Evolutionary conservation across 2,888 invertebrate species (phyloP).

Genomic region (Chrysina gloriosa): DNA sequence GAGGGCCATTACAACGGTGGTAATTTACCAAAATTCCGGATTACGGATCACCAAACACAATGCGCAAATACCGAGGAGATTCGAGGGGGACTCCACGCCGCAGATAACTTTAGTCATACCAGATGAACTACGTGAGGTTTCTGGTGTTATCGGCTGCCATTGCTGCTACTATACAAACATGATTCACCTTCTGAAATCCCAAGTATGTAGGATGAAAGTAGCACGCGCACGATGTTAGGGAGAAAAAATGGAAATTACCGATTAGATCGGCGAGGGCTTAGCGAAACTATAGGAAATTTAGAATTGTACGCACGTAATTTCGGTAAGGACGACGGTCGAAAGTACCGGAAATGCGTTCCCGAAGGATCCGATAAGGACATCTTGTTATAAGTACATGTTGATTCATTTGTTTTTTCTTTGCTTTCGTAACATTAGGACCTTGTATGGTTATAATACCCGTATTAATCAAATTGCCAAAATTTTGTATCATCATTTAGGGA

Average conservation of each 20-base stretch:
- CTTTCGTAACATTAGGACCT: no score
- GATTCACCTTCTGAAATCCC: not conserved
- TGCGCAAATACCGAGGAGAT: no score
- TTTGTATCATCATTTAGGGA: no score
- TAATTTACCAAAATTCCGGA: no score
- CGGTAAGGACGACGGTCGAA: not conserved
- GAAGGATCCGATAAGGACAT: no score
- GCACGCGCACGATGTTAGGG: not conserved
- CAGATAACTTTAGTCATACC: not conserved
- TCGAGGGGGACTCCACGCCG: not conserved
- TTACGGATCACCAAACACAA: no score
- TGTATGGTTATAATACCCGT: no score
- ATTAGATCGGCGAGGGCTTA: not conserved
- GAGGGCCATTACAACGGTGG: no score
- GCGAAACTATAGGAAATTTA: not conserved
- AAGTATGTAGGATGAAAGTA: not conserved
- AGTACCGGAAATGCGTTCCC: no score
- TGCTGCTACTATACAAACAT: not conserved
- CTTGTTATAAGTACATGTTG: no score
- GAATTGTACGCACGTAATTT: not conserved
- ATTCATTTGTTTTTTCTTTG: no score
- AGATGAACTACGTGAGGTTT: not conserved
- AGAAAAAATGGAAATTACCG: not conserved
- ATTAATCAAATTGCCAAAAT: no score
- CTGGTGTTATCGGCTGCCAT: not conserved